Evolutionary conservation across 1,140 invertebrate species (phyloP).

Genomic region (Argopecten irradians): DNA sequence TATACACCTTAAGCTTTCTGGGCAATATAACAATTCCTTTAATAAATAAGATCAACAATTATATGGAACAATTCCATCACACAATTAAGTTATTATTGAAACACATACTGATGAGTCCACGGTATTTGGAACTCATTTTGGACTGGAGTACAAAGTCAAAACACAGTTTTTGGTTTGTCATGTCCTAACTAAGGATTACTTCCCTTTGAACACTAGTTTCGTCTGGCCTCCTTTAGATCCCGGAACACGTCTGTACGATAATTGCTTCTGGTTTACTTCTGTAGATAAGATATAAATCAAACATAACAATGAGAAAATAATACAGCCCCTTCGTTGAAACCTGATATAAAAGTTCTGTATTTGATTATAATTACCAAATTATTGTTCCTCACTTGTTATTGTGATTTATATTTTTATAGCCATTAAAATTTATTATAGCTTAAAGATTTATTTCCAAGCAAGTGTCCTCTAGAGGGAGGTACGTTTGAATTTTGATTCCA

Average conservation of each 20-base stretch:
- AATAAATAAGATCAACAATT: too few species aligned
- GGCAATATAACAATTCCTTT: too few species aligned
- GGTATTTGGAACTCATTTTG: not conserved
- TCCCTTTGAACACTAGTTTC: conserved; percentile 36
- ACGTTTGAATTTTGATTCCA: too few species aligned
- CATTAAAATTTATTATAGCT: too few species aligned
- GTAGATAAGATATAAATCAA: not conserved
- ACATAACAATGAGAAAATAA: not conserved
- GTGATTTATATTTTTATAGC: too few species aligned
- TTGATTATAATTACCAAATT: too few species aligned
- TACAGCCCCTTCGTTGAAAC: too few species aligned
- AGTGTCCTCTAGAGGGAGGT: too few species aligned
- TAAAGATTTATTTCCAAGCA: too few species aligned
- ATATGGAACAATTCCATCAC: not conserved
- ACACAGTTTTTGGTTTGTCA: not conserved
- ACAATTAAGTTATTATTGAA: not conserved
- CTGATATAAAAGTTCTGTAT: too few species aligned
- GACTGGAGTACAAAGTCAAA: not conserved
- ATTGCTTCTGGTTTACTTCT: conserved; percentile 32
- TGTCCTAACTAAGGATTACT: not conserved
- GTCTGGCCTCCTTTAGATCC: conserved; percentile 39
- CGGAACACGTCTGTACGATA: conserved; percentile 22
- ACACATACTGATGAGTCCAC: not conserved
- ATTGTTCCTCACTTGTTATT: too few species aligned
- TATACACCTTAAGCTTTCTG: too few species aligned